Base-by-base conservation (phyloP, 2,888 invertebrate genomes). In the Neoaliturus tenellus region DNA sequence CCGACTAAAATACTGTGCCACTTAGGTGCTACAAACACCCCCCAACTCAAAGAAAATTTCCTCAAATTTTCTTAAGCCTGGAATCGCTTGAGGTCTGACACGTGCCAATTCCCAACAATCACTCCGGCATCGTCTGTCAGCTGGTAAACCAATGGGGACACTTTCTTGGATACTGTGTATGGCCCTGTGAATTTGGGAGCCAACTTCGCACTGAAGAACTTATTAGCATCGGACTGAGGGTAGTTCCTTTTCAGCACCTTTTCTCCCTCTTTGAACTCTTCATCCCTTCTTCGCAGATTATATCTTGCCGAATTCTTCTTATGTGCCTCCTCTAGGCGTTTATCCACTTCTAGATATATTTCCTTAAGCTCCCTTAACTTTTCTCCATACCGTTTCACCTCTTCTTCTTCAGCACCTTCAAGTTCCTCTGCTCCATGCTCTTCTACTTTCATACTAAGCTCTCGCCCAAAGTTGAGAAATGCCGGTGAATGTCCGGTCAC, bases 401-500 rank as follows among this genome's bases (percentile, higher is more conserved):
- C 55, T 55, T 55, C 55, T 6, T 3, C 20, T 23, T 20, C 55
- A 6, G 20, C 20, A 6, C n/a, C n/a, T n/a, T 73, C 41, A 8
- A 20, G 39, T 8, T 35, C n/a, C 23, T 62, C 80, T 62, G 17
- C 41, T 17, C 23, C n/a, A n/a, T n/a, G n/a, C n/a, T n/a, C n/a
- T n/a, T n/a, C n/a, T n/a, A n/a, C n/a, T n/a, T n/a, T 35, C 20
- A 39, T 5, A 17, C 14, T 23, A 3, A 67, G n/a, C 44, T 81
- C 81, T 28, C 81, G 20, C 28, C 81, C 81, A 44, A 35, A 81
- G 44, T 44, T 35, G 1, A 86, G 67, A 48, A 84, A 88, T 0
- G 87, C 88, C 0, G 88, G 88, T 5, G 88, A 85, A 20, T 73
- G 87, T 28, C 85, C 85, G 0, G 87, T 88, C 0, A 87, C 48